These are phyloP conservation scores for Erynnis tages DNA, from an alignment of 2,888 invertebrate species.

Conservation along the genomic window DNA sequence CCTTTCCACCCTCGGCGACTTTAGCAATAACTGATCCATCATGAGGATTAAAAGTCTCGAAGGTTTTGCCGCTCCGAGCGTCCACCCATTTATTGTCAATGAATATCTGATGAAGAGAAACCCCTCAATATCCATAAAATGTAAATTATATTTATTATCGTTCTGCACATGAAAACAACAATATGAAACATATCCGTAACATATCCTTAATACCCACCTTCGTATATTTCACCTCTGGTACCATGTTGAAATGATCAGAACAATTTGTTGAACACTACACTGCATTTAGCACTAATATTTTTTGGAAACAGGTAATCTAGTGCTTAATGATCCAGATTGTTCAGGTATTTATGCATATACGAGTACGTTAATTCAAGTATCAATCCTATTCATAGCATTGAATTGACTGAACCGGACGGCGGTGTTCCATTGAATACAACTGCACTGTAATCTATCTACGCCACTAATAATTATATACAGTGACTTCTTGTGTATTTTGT, in stretches of 20 bases:
- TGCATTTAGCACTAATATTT: too few species aligned
- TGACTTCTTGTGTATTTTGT: too few species aligned
- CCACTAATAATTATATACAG: too few species aligned
- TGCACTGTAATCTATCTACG: too few species aligned
- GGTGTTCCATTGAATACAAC: too few species aligned
- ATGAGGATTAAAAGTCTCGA: conserved; percentile 88
- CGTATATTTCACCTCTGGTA: conserved; percentile 46
- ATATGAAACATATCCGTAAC: not conserved
- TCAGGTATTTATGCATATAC: too few species aligned
- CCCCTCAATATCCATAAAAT: not conserved
- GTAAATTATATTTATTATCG: not conserved
- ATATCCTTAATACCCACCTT: conserved; percentile 35
- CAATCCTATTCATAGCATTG: too few species aligned
- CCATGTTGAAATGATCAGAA: conserved; percentile 10
- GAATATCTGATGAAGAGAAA: conserved; percentile 47
- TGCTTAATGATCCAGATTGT: too few species aligned
- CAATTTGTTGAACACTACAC: not conserved
- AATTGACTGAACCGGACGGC: too few species aligned
- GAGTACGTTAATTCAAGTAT: too few species aligned
- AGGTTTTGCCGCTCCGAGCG: conserved; percentile 90
- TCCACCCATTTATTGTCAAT: conserved; percentile 81
- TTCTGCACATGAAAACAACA: too few species aligned
- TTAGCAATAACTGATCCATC: conserved; percentile 86
- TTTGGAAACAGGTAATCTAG: too few species aligned
- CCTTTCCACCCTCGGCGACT: conserved; percentile 92